phyloP scores from a whole-genome alignment of 2,888 invertebrate genomes.

The Trissonchulus sp. region DNA sequence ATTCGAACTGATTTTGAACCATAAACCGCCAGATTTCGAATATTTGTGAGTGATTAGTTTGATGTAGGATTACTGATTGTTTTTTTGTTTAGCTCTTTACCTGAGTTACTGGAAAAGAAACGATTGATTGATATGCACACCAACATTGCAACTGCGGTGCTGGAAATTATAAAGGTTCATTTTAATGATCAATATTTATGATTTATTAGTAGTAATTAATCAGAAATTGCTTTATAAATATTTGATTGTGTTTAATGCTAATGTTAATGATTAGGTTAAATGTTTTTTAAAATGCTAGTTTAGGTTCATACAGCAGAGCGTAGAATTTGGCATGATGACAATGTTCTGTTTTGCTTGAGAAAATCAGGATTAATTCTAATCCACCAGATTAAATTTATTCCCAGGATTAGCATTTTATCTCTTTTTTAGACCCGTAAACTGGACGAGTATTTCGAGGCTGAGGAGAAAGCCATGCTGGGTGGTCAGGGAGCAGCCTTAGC shows the following conservation, averaged over 20 bases:
- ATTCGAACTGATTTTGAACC: too few species aligned
- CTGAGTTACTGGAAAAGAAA: conserved; percentile 93
- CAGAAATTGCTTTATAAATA: too few species aligned
- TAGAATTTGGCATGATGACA: not conserved
- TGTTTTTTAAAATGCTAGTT: not conserved
- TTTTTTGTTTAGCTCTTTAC: conserved; percentile 65
- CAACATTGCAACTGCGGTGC: conserved; percentile 76
- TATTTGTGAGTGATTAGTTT: too few species aligned
- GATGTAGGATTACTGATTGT: too few species aligned
- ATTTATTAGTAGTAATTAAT: too few species aligned
- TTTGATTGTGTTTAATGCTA: too few species aligned
- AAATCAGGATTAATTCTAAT: too few species aligned
- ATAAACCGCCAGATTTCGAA: too few species aligned
- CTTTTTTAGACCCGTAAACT: conserved; percentile 67
- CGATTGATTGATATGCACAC: conserved; percentile 97
- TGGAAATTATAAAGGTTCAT: conserved; percentile 61
- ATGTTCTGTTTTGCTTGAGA: too few species aligned
- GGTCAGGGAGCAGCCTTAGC: conserved; percentile 64
- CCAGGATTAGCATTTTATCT: too few species aligned
- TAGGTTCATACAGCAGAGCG: not conserved
- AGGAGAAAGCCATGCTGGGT: conserved; percentile 93
- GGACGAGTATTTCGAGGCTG: conserved; percentile 92
- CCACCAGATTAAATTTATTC: too few species aligned
- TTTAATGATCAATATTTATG: not conserved
- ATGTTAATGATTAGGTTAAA: too few species aligned